Conservation (phyloP, 1,140 invertebrate genomes). For the Pseudoatta argentina region DNA sequence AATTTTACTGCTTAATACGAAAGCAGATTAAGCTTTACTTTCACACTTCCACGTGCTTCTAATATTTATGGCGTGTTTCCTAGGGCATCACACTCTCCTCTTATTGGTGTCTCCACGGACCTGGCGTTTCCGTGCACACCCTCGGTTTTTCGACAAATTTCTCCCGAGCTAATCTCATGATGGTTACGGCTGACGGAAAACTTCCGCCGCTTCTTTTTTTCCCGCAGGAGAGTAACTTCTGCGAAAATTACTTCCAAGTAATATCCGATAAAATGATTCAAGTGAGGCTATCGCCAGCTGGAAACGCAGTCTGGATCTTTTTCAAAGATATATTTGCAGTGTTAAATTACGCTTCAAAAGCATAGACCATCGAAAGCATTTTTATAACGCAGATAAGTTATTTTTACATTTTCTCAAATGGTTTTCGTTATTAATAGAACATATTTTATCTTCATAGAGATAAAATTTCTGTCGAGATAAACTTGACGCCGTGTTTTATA, state of each 20-base stretch:
- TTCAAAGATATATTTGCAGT: neutral
- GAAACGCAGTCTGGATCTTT: neutral
- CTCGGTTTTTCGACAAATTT: slow-evolving; percentile 46
- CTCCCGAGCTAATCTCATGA: slow-evolving; percentile 28
- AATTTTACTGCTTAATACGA: slow-evolving; percentile 27
- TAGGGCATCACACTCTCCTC: neutral
- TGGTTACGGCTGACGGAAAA: slow-evolving; percentile 24
- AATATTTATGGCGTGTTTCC: slow-evolving; percentile 32
- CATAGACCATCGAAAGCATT: neutral
- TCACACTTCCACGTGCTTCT: slow-evolving; percentile 1
- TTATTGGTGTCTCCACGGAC: slow-evolving; percentile 22
- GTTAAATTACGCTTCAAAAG: neutral
- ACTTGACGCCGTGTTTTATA: neutral
- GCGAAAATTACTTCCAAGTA: slow-evolving; percentile 26
- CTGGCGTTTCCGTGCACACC: neutral
- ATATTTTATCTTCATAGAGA: neutral
- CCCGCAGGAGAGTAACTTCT: slow-evolving; percentile 1
- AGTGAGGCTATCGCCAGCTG: neutral
- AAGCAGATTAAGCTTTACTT: slow-evolving; percentile 32
- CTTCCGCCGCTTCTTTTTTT: neutral
- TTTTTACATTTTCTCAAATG: neutral
- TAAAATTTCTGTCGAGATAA: slow-evolving; percentile 26
- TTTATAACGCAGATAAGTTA: neutral
- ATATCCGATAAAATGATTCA: slow-evolving; percentile 36
- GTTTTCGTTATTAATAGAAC: too few relatives aligned